A percentile compares a stretch with the other conserved stretches of the same genome.
phyloP scores from a whole-genome alignment of 2,113 vertebrate genomes.

The Cranoglanis bouderius region DNA sequence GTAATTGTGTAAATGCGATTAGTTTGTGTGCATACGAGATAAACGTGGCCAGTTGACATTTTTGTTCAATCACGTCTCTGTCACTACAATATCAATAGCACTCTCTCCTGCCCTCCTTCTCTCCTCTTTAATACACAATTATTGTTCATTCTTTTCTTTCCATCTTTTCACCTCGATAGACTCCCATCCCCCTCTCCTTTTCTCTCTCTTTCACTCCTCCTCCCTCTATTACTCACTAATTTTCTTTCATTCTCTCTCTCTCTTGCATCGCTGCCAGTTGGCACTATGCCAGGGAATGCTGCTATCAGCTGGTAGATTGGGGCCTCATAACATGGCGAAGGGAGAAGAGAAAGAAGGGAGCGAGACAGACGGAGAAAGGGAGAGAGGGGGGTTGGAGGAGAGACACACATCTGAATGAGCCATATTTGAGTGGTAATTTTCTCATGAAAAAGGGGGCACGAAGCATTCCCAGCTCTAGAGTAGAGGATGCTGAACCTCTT shows the following conservation, averaged over 20 bases:
- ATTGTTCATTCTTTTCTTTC: constrained; percentile 58
- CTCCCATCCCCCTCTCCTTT: constrained; percentile 66
- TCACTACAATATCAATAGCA: constrained; percentile 74
- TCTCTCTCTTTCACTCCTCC: constrained; percentile 58
- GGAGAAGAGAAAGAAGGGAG: constrained; percentile 59
- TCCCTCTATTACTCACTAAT: constrained; percentile 75
- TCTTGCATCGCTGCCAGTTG: constrained; percentile 76
- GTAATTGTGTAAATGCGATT: neutral
- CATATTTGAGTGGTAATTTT: constrained; percentile 62
- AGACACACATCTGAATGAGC: constrained; percentile 57
- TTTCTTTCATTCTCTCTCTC: constrained; percentile 72
- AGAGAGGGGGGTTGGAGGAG: constrained; percentile 54
- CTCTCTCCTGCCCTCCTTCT: constrained; percentile 66
- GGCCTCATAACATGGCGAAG: constrained; percentile 80
- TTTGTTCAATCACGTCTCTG: constrained; percentile 74
- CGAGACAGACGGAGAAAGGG: constrained; percentile 55
- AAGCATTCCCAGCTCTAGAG: constrained; percentile 33
- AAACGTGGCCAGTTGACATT: constrained; percentile 71
- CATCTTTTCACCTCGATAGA: constrained; percentile 69
- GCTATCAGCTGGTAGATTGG: constrained; percentile 83
- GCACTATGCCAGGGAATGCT: constrained; percentile 80
- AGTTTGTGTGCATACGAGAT: constrained; percentile 48
- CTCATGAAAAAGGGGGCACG: constrained; percentile 45
- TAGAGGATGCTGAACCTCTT: constrained; percentile 48
- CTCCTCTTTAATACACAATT: constrained; percentile 40